phyloP scores from a whole-genome alignment of 2,113 vertebrate genomes.

The Natator depressus region DNA sequence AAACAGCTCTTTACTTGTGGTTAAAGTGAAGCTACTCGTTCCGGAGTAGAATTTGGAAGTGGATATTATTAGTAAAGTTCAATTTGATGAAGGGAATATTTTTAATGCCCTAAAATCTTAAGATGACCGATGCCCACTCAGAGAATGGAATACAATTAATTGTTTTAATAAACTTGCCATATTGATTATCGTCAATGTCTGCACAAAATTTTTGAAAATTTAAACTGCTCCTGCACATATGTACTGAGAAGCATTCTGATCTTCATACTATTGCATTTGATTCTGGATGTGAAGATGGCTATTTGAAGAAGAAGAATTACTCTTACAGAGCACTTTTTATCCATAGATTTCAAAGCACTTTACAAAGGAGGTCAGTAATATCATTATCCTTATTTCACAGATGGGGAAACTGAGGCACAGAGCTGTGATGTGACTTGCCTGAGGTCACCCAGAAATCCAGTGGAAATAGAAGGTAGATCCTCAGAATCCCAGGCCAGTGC shows the following conservation, averaged over 20 bases:
- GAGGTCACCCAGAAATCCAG: not conserved
- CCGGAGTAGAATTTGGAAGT: conserved; percentile 60
- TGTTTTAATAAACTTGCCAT: conserved; percentile 66
- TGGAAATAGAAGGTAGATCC: not conserved
- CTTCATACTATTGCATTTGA: not conserved
- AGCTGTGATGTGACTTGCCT: not conserved
- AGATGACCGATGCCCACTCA: conserved; percentile 69
- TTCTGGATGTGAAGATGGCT: not conserved
- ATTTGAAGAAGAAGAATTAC: not conserved
- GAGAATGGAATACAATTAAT: conserved; percentile 72
- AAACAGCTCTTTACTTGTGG: conserved; percentile 55
- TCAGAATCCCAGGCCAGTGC: not conserved
- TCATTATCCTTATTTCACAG: not conserved
- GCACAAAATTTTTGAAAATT: not conserved
- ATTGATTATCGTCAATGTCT: conserved; percentile 70
- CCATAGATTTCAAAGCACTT: not conserved
- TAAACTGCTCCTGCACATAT: not conserved
- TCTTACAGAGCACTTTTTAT: not conserved
- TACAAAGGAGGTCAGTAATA: not conserved
- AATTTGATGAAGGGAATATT: conserved; percentile 75
- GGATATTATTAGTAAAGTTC: conserved; percentile 73
- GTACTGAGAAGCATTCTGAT: not conserved
- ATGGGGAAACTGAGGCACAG: not conserved
- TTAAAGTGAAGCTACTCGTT: conserved; percentile 68
- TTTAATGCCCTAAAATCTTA: conserved; percentile 70